phyloP scores from a whole-genome alignment of 2,797 vertebrate genomes.

The Acanthopagrus latus region DNA sequence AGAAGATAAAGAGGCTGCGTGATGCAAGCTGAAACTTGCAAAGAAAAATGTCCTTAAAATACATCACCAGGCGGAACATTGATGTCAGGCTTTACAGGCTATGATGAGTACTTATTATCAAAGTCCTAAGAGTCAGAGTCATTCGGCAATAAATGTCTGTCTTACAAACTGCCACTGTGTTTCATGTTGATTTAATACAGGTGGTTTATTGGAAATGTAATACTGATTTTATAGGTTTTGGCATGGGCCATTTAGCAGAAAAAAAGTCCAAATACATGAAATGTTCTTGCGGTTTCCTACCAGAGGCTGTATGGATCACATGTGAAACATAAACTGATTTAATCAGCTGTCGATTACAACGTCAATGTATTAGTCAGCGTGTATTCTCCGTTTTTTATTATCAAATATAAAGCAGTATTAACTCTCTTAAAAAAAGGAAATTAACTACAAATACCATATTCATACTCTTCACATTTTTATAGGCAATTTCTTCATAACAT shows the following conservation, averaged over 20 bases:
- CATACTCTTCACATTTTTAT: background rate
- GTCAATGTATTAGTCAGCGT: background rate
- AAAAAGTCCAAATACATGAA: background rate
- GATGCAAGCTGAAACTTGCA: constrained; percentile 6
- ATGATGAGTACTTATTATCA: background rate
- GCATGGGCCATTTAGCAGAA: background rate
- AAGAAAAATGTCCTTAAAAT: constrained; percentile 9
- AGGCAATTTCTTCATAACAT: background rate
- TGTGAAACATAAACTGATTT: background rate
- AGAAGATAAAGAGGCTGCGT: constrained; percentile 10
- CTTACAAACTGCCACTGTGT: background rate
- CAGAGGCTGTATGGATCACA: background rate
- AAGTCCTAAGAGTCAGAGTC: background rate
- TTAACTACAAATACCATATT: background rate
- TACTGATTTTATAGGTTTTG: constrained; percentile 1
- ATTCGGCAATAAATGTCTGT: background rate
- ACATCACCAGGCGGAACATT: background rate
- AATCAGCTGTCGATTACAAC: background rate
- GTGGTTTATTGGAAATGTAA: background rate
- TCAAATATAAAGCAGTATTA: background rate
- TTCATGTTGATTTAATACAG: background rate
- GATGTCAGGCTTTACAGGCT: background rate
- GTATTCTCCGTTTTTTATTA: background rate
- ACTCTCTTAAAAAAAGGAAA: background rate
- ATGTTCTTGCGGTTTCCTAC: background rate